Base-by-base conservation (phyloP, 2,113 vertebrate genomes). In the Etia nguti region DNA sequence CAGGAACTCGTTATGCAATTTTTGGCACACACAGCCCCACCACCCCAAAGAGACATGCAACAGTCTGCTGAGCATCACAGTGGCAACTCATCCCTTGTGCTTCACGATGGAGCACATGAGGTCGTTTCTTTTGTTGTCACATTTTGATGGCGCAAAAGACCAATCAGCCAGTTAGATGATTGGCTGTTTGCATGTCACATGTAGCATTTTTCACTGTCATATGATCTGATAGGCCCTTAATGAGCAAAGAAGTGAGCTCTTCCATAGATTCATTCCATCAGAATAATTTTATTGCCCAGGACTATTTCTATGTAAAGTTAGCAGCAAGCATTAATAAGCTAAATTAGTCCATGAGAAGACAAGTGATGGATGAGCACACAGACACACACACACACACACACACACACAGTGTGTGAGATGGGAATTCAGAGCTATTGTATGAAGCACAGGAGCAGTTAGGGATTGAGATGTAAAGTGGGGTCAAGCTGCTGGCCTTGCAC, bases 401-500 rank as follows among this genome's bases (percentile, higher is more conserved):
- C 70, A 48, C 43, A 2, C 24, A 20, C 15, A 26, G 29, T 2
- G 41, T 52, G 43, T 12, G 81, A 85, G 41, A n/a, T 38, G 73
- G 86, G 89, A 65, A 52, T 59, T 50, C 55, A 34, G 18, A 31
- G 29, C 50, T 26, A 56, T 73, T 89, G 87, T 79, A 70, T 79
- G 70, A 79, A 80, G 56, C 65, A 79, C 84, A 43, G 79, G 24
- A 68, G 54, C 85, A 94, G 92, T 91, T 89, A 92, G 89, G 48
- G 87, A 91, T 94, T 92, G 84, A 90, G 29, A 93, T 94, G 93
- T 88, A 93, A 94, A 94, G 92, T 88, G 84, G 88, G 93, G 93
- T 94, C 89, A 87, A 90, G 83, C 88, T 60, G 88, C 80, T 68
- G 91, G 88, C 93, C 88, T 15, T 9, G 46, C n/a, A 89, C 56